Conservation (phyloP, 1,140 invertebrate genomes). For the Drosophila triauraria region DNA sequence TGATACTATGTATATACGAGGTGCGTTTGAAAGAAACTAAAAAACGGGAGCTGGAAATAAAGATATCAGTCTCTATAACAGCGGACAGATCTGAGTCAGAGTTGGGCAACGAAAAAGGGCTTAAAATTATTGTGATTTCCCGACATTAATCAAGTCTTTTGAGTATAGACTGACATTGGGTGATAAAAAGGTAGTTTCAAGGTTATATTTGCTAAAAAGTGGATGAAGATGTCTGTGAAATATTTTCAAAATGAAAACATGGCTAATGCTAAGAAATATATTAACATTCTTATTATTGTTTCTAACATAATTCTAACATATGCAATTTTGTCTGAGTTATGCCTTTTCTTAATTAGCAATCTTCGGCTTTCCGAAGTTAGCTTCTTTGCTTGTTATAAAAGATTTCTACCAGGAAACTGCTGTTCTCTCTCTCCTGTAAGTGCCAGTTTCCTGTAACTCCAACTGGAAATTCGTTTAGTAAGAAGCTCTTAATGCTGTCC, state of each 20-base stretch:
- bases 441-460: not conserved
- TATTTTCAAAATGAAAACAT: not conserved
- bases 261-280: too few relatives aligned
- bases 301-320: too few relatives aligned
- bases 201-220: not conserved
- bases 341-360: too few relatives aligned
- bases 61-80: constrained; percentile 54
- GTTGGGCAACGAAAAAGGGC: not conserved
- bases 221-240: not conserved
- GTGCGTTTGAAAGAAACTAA: constrained; percentile 32
- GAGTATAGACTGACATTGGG: not conserved
- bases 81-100: constrained; percentile 24
- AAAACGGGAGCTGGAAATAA: constrained; percentile 35
- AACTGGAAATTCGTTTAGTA: constrained; percentile 35
- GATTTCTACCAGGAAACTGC: not conserved
- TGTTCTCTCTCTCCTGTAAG: not conserved
- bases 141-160: not conserved
- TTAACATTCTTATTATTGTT: too few relatives aligned
- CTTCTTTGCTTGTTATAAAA: not conserved
- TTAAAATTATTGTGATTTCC: not conserved
- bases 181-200: too few relatives aligned
- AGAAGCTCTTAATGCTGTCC: constrained; percentile 49
- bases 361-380: too few relatives aligned
- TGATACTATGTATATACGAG: constrained; percentile 19
- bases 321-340: too few relatives aligned